phyloP scores from a whole-genome alignment of 2,797 vertebrate species.

The Antrozous pallidus region DNA sequence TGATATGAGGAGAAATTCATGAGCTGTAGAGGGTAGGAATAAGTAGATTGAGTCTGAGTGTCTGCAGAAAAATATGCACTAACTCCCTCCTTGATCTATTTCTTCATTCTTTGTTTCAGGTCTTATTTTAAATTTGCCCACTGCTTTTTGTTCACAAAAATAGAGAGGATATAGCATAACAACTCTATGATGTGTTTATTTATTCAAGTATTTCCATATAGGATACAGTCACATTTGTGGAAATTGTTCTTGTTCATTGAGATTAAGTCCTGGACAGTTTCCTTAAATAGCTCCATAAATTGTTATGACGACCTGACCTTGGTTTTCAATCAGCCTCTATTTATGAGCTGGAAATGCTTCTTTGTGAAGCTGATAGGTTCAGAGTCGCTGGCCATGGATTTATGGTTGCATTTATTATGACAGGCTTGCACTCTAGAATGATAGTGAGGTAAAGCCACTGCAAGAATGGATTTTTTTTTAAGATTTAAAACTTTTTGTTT shows the following conservation, averaged over 20 bases:
- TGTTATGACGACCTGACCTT: conserved; percentile 62
- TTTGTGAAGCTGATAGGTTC: conserved; percentile 68
- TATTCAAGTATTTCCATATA: conserved; percentile 19
- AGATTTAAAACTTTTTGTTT: conserved; percentile 40
- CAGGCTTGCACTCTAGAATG: conserved; percentile 61
- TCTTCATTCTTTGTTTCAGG: conserved; percentile 30
- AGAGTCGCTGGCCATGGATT: conserved; percentile 67
- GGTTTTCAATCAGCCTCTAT: conserved; percentile 71
- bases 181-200: background rate
- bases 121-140: conserved; percentile 47
- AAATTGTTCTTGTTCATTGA: conserved; percentile 60
- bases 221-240: conserved; percentile 43
- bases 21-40: background rate
- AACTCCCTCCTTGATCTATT: background rate
- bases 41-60: background rate
- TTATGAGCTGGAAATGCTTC: conserved; percentile 70
- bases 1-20: background rate
- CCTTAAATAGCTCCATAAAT: conserved; percentile 71
- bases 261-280: conserved; percentile 59
- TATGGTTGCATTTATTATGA: conserved; percentile 74
- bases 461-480: conserved; percentile 43
- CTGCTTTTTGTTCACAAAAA: background rate
- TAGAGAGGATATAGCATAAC: background rate
- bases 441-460: conserved; percentile 58
- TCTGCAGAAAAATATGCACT: background rate